Evolutionary conservation across 2,113 vertebrate species (phyloP).

Genomic region (Scopus umbretta): DNA sequence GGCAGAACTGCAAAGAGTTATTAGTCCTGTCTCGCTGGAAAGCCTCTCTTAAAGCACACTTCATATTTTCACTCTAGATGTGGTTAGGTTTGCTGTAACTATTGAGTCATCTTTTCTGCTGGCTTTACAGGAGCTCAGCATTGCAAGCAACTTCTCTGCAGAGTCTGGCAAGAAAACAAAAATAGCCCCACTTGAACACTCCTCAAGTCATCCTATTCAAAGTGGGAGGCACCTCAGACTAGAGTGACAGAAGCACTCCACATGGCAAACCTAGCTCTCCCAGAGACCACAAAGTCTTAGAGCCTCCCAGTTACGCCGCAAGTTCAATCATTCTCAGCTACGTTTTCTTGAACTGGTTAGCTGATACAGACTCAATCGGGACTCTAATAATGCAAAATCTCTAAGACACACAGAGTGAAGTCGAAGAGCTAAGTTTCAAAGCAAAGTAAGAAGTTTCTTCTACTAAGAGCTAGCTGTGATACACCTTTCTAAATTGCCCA

Average conservation of each 20-base stretch:
- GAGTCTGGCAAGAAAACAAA: background rate
- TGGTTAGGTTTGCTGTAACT: background rate
- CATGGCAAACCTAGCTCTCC: background rate
- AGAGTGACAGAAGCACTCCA: background rate
- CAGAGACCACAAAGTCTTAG: background rate
- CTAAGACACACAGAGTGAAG: background rate
- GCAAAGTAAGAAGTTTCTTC: background rate
- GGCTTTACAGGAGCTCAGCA: background rate
- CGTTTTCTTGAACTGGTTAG: background rate
- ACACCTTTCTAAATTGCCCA: background rate
- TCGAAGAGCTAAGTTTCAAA: background rate
- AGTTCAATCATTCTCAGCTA: background rate
- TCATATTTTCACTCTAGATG: background rate
- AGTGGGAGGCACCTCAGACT: background rate
- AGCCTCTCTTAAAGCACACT: background rate
- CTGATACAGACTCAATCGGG: background rate
- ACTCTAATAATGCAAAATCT: background rate
- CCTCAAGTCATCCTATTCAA: background rate
- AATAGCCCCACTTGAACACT: background rate
- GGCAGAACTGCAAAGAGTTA: background rate
- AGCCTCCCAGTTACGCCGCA: background rate
- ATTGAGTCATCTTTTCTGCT: background rate
- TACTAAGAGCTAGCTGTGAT: background rate
- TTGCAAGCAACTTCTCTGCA: background rate
- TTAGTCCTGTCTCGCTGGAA: background rate